Evolutionary conservation across 2,113 vertebrate genomes (phyloP).

Genomic region (Peromyscus maniculatus): DNA sequence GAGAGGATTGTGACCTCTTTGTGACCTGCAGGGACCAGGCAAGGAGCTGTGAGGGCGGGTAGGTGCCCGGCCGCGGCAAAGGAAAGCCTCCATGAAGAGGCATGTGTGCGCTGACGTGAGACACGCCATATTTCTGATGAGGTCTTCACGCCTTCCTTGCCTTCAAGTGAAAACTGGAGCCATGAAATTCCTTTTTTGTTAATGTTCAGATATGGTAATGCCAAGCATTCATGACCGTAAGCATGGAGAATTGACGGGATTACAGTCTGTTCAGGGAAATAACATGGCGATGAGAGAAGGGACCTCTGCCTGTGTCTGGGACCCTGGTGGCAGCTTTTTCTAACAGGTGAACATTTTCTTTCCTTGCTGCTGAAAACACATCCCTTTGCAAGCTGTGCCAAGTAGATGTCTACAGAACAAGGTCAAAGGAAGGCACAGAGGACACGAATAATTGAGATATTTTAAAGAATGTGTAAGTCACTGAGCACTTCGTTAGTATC

Average conservation of each 20-base stretch:
- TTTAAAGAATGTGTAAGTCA: conserved; percentile 75
- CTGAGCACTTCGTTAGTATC: conserved; percentile 65
- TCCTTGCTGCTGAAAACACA: conserved; percentile 81
- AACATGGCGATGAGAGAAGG: conserved; percentile 86
- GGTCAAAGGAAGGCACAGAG: conserved; percentile 85
- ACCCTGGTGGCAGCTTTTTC: conserved; percentile 88
- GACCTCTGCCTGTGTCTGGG: conserved; percentile 84
- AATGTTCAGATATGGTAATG: conserved; percentile 92
- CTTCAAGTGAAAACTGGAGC: conserved; percentile 86
- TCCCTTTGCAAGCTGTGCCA: conserved; percentile 84
- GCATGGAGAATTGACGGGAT: conserved; percentile 92
- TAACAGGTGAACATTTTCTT: conserved; percentile 91
- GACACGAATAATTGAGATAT: conserved; percentile 86
- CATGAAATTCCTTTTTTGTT: conserved; percentile 94
- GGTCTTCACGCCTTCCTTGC: conserved; percentile 85
- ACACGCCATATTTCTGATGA: conserved; percentile 73
- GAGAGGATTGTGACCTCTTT: not conserved
- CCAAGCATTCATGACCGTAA: conserved; percentile 89
- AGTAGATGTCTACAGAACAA: conserved; percentile 85
- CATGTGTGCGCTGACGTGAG: conserved; percentile 53
- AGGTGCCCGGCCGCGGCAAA: conserved; percentile 10
- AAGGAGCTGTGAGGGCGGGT: not conserved
- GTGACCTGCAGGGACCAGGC: not conserved
- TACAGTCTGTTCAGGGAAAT: conserved; percentile 90
- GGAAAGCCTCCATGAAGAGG: conserved; percentile 3